Conservation (phyloP, 1,140 invertebrate species). For the Drosophila truncata region DNA sequence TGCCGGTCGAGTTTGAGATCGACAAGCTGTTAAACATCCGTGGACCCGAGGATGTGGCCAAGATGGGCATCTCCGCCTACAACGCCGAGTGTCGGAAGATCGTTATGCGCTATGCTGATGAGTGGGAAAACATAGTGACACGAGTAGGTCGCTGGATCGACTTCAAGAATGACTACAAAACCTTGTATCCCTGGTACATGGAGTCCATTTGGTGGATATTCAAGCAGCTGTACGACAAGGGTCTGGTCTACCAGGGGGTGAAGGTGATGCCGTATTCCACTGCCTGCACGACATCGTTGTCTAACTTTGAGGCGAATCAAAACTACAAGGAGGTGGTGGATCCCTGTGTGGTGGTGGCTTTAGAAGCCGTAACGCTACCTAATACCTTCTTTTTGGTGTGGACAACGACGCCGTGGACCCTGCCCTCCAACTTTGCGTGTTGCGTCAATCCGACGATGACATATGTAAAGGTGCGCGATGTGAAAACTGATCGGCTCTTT, state of each 20-base stretch:
- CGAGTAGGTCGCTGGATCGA: slow-evolving; percentile 99
- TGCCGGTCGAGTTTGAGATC: slow-evolving; percentile 98
- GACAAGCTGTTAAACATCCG: slow-evolving; percentile 97
- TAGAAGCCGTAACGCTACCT: slow-evolving; percentile 90
- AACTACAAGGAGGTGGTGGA: slow-evolving; percentile 99
- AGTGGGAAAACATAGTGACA: slow-evolving; percentile 96
- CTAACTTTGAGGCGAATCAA: slow-evolving; percentile 99
- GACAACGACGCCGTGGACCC: slow-evolving; percentile 99
- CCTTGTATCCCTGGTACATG: slow-evolving; percentile 99
- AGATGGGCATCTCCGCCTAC: slow-evolving; percentile 98
- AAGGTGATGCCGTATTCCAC: slow-evolving; percentile 99
- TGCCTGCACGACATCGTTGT: slow-evolving; percentile 98
- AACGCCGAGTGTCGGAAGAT: slow-evolving; percentile 98
- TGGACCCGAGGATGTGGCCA: slow-evolving; percentile 98
- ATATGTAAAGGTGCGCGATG: slow-evolving; percentile 92
- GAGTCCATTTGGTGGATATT: slow-evolving; percentile 99
- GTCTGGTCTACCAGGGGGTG: slow-evolving; percentile 97
- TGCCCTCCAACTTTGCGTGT: slow-evolving; percentile 97
- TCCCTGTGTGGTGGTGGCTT: slow-evolving; percentile 95
- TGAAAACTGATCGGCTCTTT: slow-evolving; percentile 87
- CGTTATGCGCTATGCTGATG: slow-evolving; percentile 97
- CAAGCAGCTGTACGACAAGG: slow-evolving; percentile 97
- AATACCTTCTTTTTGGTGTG: slow-evolving; percentile 93
- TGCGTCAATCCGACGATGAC: slow-evolving; percentile 96
- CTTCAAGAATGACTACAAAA: slow-evolving; percentile 99